Conservation (phyloP, 92 coral and sea anemone species). For the Phenganax subtilis region DNA sequence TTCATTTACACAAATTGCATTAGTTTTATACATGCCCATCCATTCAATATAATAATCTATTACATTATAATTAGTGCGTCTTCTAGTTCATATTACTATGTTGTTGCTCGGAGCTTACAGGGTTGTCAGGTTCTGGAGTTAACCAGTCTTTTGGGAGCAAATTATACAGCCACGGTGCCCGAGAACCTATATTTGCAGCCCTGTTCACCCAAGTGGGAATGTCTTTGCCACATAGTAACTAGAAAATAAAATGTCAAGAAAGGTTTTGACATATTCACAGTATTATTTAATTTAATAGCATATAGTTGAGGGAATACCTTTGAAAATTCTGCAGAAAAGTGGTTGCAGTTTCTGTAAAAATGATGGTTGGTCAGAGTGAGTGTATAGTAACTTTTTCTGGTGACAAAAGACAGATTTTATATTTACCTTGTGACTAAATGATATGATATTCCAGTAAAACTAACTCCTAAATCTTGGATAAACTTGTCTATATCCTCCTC, state of each 20-base stretch:
- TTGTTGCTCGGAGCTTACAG: slow-evolving; percentile 40
- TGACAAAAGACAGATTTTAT: not conserved
- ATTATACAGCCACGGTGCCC: slow-evolving; percentile 77
- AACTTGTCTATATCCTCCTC: slow-evolving; percentile 66
- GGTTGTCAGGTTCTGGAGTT: slow-evolving; percentile 75
- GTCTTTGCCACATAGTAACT: slow-evolving; percentile 80
- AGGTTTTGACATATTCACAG: not conserved
- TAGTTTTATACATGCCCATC: too few species aligned
- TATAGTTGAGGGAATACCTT: slow-evolving; percentile 51
- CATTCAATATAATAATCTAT: slow-evolving; percentile 1
- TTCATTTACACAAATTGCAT: too few species aligned
- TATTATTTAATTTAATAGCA: not conserved
- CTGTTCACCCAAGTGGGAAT: slow-evolving; percentile 97
- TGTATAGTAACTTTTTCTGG: not conserved
- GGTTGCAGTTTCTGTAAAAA: slow-evolving; percentile 77
- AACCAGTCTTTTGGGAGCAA: slow-evolving; percentile 96
- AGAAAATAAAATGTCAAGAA: not conserved
- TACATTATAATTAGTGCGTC: not conserved
- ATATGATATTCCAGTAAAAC: slow-evolving; percentile 75
- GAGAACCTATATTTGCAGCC: slow-evolving; percentile 82
- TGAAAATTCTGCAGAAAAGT: slow-evolving; percentile 83
- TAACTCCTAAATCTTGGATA: slow-evolving; percentile 64
- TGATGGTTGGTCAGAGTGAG: not conserved
- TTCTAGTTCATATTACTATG: slow-evolving; percentile 56
- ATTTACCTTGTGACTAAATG: slow-evolving; percentile 87